phyloP scores from a whole-genome alignment of 2,888 invertebrate genomes.

The Oxycera nigricornis region DNA sequence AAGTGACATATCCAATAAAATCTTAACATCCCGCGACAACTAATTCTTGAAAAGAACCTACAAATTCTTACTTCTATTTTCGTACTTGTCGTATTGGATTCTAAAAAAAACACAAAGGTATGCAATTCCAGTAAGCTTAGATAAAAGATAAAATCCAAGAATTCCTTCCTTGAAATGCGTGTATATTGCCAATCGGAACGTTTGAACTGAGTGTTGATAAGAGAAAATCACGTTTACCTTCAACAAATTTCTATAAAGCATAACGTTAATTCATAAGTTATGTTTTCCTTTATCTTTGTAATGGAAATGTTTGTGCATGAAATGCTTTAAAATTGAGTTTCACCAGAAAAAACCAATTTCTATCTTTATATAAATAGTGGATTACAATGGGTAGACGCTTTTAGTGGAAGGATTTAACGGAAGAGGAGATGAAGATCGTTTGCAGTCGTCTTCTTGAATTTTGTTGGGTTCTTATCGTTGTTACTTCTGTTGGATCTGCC shows the following conservation, averaged over 20 bases:
- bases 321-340: not conserved
- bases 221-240: not conserved
- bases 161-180: not conserved
- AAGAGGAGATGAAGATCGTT: slow-evolving; percentile 11
- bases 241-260: not conserved
- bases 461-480: not conserved
- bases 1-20: no score
- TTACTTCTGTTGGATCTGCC: not conserved
- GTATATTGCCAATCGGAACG: not conserved
- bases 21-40: no score
- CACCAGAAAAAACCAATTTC: not conserved
- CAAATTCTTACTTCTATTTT: no score
- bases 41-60: no score
- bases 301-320: not conserved
- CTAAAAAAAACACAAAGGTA: no score
- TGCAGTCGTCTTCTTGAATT: not conserved
- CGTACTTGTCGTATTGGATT: no score
- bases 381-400: not conserved
- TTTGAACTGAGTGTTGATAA: not conserved
- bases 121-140: no score
- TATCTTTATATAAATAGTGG: slow-evolving; percentile 14
- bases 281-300: slow-evolving; percentile 28
- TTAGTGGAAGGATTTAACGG: not conserved
- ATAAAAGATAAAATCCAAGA: no score
- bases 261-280: slow-evolving; percentile 24